phyloP scores from a whole-genome alignment of 2,797 vertebrate genomes.

The Neostethus bicornis region DNA sequence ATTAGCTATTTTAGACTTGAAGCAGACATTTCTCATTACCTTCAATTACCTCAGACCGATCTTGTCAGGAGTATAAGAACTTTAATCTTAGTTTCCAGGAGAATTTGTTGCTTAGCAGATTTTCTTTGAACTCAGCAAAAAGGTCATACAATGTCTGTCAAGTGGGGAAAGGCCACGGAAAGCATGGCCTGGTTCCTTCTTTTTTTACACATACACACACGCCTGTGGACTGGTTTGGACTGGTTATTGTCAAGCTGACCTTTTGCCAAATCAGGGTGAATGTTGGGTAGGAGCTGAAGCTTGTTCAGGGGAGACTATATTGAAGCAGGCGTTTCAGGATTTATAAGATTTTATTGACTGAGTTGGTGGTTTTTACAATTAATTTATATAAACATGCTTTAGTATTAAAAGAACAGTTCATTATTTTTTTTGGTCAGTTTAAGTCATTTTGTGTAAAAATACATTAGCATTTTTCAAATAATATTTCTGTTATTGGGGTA shows the following conservation, averaged over 20 bases:
- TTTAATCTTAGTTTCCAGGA: slow-evolving; percentile 13
- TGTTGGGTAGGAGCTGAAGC: slow-evolving; percentile 19
- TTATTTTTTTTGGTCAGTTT: not conserved
- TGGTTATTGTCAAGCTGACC: slow-evolving; percentile 70
- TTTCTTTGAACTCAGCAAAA: slow-evolving; percentile 48
- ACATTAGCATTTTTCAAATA: not conserved
- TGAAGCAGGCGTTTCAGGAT: slow-evolving; percentile 22
- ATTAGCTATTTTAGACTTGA: slow-evolving; percentile 38
- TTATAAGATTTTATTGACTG: slow-evolving; percentile 25
- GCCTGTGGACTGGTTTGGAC: slow-evolving; percentile 31
- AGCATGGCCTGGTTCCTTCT: slow-evolving; percentile 4
- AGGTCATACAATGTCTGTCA: slow-evolving; percentile 69
- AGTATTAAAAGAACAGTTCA: not conserved
- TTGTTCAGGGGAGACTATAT: slow-evolving; percentile 29
- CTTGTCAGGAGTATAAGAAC: slow-evolving; percentile 44
- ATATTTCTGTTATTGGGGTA: not conserved
- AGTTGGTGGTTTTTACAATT: slow-evolving; percentile 3
- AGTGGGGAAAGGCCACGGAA: slow-evolving; percentile 60
- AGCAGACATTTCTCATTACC: slow-evolving; percentile 34
- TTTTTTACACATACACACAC: slow-evolving; percentile 32
- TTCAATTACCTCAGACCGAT: slow-evolving; percentile 26
- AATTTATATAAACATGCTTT: slow-evolving; percentile 16
- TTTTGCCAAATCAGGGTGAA: slow-evolving; percentile 50
- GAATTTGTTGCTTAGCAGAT: slow-evolving; percentile 48
- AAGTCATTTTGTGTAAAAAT: not conserved